Percentiles rank a stretch among this genome's conserved stretches.
phyloP scores from a whole-genome alignment of 2,797 vertebrate species.

The Taeniopygia guttata region DNA sequence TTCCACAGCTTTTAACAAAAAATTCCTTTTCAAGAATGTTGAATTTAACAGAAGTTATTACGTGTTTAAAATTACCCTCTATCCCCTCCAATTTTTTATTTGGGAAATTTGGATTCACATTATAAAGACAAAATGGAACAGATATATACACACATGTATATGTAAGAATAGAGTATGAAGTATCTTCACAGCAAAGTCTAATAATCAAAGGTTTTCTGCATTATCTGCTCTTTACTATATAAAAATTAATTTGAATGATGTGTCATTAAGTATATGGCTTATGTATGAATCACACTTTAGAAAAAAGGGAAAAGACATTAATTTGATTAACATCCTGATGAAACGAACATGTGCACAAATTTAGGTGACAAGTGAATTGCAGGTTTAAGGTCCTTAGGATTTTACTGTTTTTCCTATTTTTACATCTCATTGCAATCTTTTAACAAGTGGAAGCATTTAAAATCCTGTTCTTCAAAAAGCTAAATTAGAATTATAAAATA shows the following conservation, averaged over 20 bases:
- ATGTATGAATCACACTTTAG: background rate
- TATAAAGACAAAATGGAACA: background rate
- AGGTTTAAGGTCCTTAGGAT: background rate
- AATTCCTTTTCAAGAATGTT: background rate
- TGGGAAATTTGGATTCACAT: background rate
- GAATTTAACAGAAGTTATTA: background rate
- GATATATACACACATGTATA: accelerated
- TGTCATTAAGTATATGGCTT: background rate
- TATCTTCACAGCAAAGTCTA: background rate
- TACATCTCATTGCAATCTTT: background rate
- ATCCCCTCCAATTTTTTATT: background rate
- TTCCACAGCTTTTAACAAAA: background rate
- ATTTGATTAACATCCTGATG: background rate
- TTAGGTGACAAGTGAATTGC: background rate
- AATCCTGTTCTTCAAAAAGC: background rate
- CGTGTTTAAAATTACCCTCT: background rate
- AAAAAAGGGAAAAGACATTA: background rate
- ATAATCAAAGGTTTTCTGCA: background rate
- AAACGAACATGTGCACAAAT: background rate
- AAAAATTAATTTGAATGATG: background rate
- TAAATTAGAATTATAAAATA: background rate
- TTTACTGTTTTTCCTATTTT: background rate
- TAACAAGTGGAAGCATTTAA: background rate
- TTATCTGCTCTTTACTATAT: background rate
- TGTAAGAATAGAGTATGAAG: background rate